These are phyloP conservation scores for Acrocephalus kingi DNA, from an alignment of 2,113 vertebrate genomes.

Conservation along the genomic window DNA sequence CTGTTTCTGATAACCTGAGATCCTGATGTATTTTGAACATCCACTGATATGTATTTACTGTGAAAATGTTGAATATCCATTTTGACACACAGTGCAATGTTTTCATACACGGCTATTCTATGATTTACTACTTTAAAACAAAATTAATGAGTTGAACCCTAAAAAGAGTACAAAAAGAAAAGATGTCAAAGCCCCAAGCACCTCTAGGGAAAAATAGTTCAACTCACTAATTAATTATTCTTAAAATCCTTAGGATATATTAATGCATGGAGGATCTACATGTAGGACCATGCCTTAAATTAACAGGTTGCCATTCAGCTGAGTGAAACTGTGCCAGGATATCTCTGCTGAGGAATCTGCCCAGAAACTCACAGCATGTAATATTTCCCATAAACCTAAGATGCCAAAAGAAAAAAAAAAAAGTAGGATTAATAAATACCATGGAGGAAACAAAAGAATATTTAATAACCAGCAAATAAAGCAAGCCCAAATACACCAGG, in stretches of 20 bases:
- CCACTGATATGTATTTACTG: background rate
- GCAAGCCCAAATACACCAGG: background rate
- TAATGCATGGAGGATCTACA: background rate
- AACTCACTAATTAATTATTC: background rate
- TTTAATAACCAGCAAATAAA: background rate
- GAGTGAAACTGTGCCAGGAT: conserved; percentile 16
- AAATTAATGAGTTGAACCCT: background rate
- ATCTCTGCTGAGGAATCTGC: background rate
- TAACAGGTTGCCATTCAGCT: background rate
- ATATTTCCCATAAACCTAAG: background rate
- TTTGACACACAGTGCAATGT: background rate
- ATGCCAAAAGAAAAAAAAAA: background rate
- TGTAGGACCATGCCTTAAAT: conserved; percentile 18
- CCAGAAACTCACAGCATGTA: background rate
- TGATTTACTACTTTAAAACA: background rate
- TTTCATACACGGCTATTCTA: background rate
- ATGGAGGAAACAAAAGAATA: background rate
- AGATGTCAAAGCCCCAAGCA: background rate
- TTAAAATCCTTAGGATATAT: background rate
- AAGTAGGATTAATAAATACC: background rate
- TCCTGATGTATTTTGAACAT: background rate
- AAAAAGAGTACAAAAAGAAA: background rate
- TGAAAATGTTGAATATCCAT: background rate
- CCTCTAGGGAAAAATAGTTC: background rate
- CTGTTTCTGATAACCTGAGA: background rate